Evolutionary conservation across 1,140 invertebrate species (phyloP), one percentile per base, ranked within the genome.

Genomic region (Platyura marginata): DNA sequence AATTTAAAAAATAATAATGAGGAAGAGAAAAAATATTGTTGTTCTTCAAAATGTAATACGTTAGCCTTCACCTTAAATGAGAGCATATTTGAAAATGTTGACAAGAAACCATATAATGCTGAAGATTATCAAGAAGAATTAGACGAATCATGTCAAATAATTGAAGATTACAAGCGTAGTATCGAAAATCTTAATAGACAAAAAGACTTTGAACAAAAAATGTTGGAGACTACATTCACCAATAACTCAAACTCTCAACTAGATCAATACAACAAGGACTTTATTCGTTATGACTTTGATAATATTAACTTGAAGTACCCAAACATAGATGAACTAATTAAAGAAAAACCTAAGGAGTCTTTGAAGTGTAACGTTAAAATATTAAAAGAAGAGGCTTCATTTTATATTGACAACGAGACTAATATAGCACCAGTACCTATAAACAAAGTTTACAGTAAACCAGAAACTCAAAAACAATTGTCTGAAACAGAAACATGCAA

Each of bases 1-100:
- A 57, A 11, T 55, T 55, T 25, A 53, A 60, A 38, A 59, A 58
- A 43, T 57, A 56, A 38, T 55, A 55, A 1, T 59, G 56, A 47
- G 21, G 25, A 42, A 3, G 46, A 48, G 21, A 19, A 40, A 1
- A 59, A 55, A 48, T 59, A 55, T 32, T 49, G 51, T 42, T 61
- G 56, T 35, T 50, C 52, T 32, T 48, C 51, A 5, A 44, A 40
- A 29, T 41, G 40, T 41, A 41, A 16, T 19, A 29, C 21, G 29
- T 29, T 40, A 13, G n/a, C n/a, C 4, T 38, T 9, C 18, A 38
- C n/a, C 3, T n/a, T 18, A 3, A 18, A 38, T 38, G 18, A 18
- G 43, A 23, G 43, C 16, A 13, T 5, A 18, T 22, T 39, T 21
- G 35, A 13, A 36, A 18, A 21, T 15, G 35, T 21, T 18, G 37